Base-by-base conservation (phyloP, 2,888 invertebrate genomes). In the Octodonta nipae region DNA sequence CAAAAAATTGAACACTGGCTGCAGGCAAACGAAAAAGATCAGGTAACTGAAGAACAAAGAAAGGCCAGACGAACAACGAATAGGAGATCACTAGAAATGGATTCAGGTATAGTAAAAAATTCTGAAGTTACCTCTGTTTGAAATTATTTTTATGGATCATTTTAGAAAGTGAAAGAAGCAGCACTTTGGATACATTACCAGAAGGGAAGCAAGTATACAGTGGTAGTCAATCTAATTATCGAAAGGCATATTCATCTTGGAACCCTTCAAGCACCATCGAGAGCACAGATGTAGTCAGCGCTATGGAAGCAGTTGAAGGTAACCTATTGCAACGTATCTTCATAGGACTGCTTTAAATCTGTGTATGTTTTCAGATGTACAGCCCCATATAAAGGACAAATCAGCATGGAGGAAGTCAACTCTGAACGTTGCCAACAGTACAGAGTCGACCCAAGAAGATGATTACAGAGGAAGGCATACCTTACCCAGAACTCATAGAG, bases 1-100 rank as follows among this genome's bases (percentile, higher is more conserved):
- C 83, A 86, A 58, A 87, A 88, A 59, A 88, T 89, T 52, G 87
- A 89, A 60, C 84, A 84, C 4, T 89, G 89, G 89, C 65, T 89
- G 40, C 78, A 85, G 45, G 84, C 85, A 35, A 86, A 84, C 64
- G 85, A 85, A 55, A 83, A 77, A 54, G 85, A 83, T 57, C 73
- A 74, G 49, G 71, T 74, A 43, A 76, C 71, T 41, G 78, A 79
- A 44, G 77, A 79, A 46, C 67, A 76, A 40, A 71, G 75, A 48
- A 71, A 73, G 48, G 70, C 73, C 52, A 68, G 75, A 48, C 70
- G 78, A 42, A 73, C 78, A 49, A 73, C 70, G 43, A 80, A 78
- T 62, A 65, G 84, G 61, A 70, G 81, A 49, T 82, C 82, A 62
- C 73, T 82, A 63, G 85, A 86, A 72, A 75, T 77, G 68, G 85